A percentile compares a stretch with the other conserved stretches of the same genome.
Conservation (phyloP, 2,113 vertebrate genomes). For the Trogon melanurus region DNA sequence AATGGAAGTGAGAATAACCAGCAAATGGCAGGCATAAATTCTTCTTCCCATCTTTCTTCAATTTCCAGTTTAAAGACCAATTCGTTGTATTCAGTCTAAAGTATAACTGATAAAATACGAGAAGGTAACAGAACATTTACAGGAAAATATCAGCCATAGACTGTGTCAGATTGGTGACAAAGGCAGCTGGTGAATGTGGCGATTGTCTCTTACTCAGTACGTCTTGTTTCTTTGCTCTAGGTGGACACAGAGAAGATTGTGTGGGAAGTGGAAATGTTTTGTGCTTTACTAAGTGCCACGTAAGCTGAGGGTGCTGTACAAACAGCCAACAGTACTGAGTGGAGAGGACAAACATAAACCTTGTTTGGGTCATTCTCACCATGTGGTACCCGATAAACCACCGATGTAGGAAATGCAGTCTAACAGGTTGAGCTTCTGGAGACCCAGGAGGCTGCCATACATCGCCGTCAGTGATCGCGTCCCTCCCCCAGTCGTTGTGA, state of each 20-base stretch:
- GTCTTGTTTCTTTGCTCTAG: background rate
- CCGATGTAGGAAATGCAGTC: slow-evolving; percentile 84
- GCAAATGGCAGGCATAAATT: slow-evolving; percentile 40
- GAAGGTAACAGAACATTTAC: slow-evolving; percentile 9
- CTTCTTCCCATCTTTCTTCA: slow-evolving; percentile 50
- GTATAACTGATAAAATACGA: slow-evolving; percentile 22
- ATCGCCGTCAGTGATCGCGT: slow-evolving; percentile 81
- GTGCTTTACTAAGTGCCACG: background rate
- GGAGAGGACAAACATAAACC: background rate
- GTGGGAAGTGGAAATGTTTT: background rate
- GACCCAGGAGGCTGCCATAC: slow-evolving; percentile 82
- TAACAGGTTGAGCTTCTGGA: slow-evolving; percentile 84
- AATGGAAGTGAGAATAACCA: slow-evolving; percentile 52
- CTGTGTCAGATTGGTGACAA: background rate
- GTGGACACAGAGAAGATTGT: background rate
- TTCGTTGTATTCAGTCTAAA: slow-evolving; percentile 30
- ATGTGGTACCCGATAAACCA: slow-evolving; percentile 88
- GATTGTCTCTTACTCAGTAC: background rate
- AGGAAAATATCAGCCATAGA: background rate
- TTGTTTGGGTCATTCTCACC: slow-evolving; percentile 74
- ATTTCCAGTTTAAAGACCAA: slow-evolving; percentile 45
- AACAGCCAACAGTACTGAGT: background rate
- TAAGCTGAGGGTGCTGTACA: background rate
- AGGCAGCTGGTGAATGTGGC: background rate
- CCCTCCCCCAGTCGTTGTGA: slow-evolving; percentile 87